phyloP scores from a whole-genome alignment of 2,888 invertebrate genomes.

The Aleiodes testaceus region DNA sequence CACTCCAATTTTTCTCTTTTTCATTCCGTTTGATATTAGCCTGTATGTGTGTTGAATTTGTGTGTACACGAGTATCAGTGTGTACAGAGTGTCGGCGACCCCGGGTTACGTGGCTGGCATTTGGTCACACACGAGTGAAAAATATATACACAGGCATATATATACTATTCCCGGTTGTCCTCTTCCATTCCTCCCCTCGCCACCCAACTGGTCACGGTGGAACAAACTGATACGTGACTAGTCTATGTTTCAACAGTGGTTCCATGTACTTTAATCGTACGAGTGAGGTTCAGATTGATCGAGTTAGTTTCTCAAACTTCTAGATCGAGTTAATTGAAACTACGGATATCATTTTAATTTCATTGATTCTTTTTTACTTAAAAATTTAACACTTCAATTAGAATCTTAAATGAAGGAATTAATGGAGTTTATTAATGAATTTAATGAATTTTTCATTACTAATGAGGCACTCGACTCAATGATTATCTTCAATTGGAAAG shows the following conservation, averaged over 20 bases:
- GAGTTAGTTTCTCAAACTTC: slow-evolving; percentile 1
- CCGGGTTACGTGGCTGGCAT: slow-evolving; percentile 45
- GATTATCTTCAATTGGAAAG: slow-evolving; percentile 14
- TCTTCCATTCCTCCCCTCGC: neutral
- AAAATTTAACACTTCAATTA: no score
- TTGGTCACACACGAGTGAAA: slow-evolving; percentile 32
- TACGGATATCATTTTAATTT: no score
- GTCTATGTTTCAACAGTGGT: slow-evolving; percentile 17
- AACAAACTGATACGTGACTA: slow-evolving; percentile 27
- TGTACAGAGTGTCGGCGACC: slow-evolving; percentile 39
- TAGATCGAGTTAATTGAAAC: no score
- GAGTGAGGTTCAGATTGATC: slow-evolving; percentile 10
- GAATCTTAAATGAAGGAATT: neutral
- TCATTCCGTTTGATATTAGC: slow-evolving; percentile 34
- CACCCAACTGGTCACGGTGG: slow-evolving; percentile 12
- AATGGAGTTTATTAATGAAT: neutral
- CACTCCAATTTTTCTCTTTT: no score
- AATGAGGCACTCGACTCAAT: slow-evolving; percentile 9
- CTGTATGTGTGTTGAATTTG: neutral
- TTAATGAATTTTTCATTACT: slow-evolving; percentile 12
- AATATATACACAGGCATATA: slow-evolving; percentile 22
- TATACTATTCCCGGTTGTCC: neutral
- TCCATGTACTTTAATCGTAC: slow-evolving; percentile 16
- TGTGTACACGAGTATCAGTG: neutral
- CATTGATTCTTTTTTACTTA: no score